These are phyloP conservation scores for Vanacampus margaritifer DNA, from an alignment of 2,113 vertebrate genomes.

Conservation along the genomic window DNA sequence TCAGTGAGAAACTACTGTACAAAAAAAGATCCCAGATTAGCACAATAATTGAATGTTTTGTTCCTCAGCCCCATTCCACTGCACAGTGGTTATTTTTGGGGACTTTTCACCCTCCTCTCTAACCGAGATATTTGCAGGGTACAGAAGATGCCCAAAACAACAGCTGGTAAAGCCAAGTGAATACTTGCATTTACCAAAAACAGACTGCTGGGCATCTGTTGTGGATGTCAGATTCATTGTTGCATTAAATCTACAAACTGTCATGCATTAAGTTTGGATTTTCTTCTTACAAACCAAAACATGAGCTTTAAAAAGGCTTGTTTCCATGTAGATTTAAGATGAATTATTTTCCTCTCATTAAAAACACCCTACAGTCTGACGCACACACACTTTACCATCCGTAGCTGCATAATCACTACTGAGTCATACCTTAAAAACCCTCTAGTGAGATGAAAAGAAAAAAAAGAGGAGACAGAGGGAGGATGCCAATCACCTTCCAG, in stretches of 20 bases:
- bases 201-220: conserved; percentile 53
- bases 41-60: too few relatives aligned
- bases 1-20: too few relatives aligned
- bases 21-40: too few relatives aligned
- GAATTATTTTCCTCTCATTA: conserved; percentile 6
- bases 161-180: conserved; percentile 42
- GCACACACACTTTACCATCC: conserved; percentile 5
- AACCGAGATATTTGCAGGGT: background rate
- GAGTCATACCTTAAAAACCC: conserved; percentile 27
- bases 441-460: background rate
- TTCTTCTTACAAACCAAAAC: conserved; percentile 21
- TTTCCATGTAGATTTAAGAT: conserved; percentile 5
- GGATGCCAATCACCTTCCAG: conserved; percentile 12
- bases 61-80: too few relatives aligned
- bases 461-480: background rate
- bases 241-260: conserved; percentile 30
- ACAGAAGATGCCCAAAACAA: conserved; percentile 17
- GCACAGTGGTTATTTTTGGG: too few relatives aligned
- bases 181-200: conserved; percentile 38
- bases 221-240: conserved; percentile 39
- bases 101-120: background rate
- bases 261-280: conserved; percentile 18
- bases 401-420: conserved; percentile 15
- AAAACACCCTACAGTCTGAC: conserved; percentile 6
- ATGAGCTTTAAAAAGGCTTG: conserved; percentile 7